Percentiles rank a stretch among this genome's conserved stretches.
phyloP scores from a whole-genome alignment of 2,888 invertebrate species.

The Hemistola chrysoprasaria region DNA sequence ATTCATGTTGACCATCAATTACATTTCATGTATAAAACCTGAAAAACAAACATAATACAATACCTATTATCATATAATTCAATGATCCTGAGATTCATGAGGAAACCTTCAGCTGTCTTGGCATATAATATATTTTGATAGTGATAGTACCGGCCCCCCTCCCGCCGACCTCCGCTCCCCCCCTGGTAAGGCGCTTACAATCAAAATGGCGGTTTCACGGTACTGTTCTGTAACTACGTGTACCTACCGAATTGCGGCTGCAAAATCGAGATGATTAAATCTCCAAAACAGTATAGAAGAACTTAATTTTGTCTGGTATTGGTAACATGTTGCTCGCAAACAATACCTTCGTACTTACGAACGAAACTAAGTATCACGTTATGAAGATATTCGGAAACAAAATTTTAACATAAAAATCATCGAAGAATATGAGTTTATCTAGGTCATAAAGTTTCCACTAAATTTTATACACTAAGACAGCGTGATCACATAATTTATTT shows the following conservation, averaged over 20 bases:
- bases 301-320: too few relatives aligned
- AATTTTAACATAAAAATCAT: too few relatives aligned
- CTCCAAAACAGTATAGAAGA: slow-evolving; percentile 3
- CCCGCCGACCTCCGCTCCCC: slow-evolving; percentile 53
- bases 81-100: slow-evolving; percentile 40
- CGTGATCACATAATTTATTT: too few relatives aligned
- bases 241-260: slow-evolving; percentile 51
- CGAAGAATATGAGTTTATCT: too few relatives aligned
- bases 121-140: slow-evolving; percentile 63
- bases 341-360: too few relatives aligned
- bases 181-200: slow-evolving; percentile 69
- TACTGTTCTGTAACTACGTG: slow-evolving; percentile 63
- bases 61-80: slow-evolving; percentile 58
- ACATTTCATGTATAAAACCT: slow-evolving; percentile 53
- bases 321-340: too few relatives aligned
- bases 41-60: slow-evolving; percentile 50
- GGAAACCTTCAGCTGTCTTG: slow-evolving; percentile 49
- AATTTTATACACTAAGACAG: too few relatives aligned
- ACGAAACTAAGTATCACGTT: too few relatives aligned
- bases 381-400: too few relatives aligned
- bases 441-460: too few relatives aligned
- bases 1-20: slow-evolving; percentile 8
- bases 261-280: slow-evolving; percentile 41
- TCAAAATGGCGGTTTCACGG: slow-evolving; percentile 78
- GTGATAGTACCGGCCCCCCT: slow-evolving; percentile 47